A percentile compares a stretch with the other conserved stretches of the same genome.
phyloP scores from a whole-genome alignment of 1,140 invertebrate species.

The Choristoneura fumiferana region DNA sequence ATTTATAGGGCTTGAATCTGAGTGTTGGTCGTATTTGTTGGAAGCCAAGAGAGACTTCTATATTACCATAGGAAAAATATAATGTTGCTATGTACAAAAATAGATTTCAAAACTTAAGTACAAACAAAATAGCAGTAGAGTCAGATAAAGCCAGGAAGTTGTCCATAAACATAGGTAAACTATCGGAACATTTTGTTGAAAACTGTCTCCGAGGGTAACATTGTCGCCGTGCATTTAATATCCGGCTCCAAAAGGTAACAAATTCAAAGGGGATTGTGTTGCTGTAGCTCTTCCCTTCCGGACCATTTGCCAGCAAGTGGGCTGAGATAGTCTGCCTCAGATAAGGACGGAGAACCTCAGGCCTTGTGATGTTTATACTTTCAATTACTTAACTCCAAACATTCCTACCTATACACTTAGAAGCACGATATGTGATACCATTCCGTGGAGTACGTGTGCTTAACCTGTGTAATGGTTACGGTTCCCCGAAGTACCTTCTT shows the following conservation, averaged over 20 bases:
- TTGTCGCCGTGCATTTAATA: neutral
- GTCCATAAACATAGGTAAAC: too few relatives aligned
- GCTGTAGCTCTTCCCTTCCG: conserved; percentile 67
- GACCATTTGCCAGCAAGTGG: conserved; percentile 69
- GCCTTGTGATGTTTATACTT: conserved; percentile 49
- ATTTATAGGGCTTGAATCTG: too few relatives aligned
- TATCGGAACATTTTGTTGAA: too few relatives aligned
- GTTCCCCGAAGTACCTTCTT: neutral
- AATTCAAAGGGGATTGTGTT: conserved; percentile 55
- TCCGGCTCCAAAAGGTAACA: conserved; percentile 32
- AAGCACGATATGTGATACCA: conserved; percentile 4
- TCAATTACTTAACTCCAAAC: conserved; percentile 50
- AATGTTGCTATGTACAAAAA: too few relatives aligned
- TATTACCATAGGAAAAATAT: too few relatives aligned
- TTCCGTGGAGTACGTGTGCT: conserved; percentile 10
- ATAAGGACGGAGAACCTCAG: conserved; percentile 51
- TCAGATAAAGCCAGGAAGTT: too few relatives aligned
- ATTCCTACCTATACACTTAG: conserved; percentile 1
- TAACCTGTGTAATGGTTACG: conserved; percentile 2
- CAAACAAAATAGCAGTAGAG: too few relatives aligned
- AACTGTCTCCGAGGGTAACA: too few relatives aligned
- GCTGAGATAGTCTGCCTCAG: conserved; percentile 68
- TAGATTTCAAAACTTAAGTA: too few relatives aligned
- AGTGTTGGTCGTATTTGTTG: too few relatives aligned
- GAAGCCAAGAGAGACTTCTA: too few relatives aligned